Base-by-base conservation (phyloP, 1,140 invertebrate genomes). In the Trichonephila inaurata region DNA sequence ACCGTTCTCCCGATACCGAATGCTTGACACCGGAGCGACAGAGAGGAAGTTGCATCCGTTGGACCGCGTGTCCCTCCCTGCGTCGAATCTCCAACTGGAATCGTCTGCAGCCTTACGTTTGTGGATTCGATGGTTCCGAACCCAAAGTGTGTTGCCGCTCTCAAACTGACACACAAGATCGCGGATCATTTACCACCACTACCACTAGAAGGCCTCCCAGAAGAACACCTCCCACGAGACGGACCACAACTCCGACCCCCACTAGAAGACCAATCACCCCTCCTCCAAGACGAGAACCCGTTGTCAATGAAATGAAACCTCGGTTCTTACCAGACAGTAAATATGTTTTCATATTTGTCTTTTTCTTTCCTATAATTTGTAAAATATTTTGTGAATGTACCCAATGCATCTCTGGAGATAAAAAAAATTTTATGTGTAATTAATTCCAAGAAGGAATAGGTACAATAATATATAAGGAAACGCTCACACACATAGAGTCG, bases 141-240 rank as follows among this genome's bases (percentile, higher is more conserved):
- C 94, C 94, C 0, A 91, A 62, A 40, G 89, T 94, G 0, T 94
- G 94, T n/a, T 94, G 94, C 19, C 88, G 51, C 92, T 8, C 1
- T 85, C 40, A 77, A 82, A 44, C 33, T 40, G 28, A 51, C 7
- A 33, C 33, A 10, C 10, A 7, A 51, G 51, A 51, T 51, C 7
- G 10, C 10, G 28, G 28, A 90, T 12, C 58, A 1, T 40, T 62
- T 16, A 24, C n/a, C 14, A 21, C 58, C 62, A 90, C 89, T 7
- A 24, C 40, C 10, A 72, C 89, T 3, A 24, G 89, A 28, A 18
- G 66, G 6, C 66, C 66, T 77, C 0, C 69, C 0, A 28, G 69
- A 18, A 40, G 69, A 33, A 28, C 69, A 0, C 14, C 24, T 19
- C 24, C 72, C 0, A 28, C 28, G 6, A 82, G 66, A 1, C 83